Evolutionary conservation across 2,113 vertebrate genomes (phyloP), one percentile per base, ranked within the genome.

Genomic region (Irena cyanogastra): DNA sequence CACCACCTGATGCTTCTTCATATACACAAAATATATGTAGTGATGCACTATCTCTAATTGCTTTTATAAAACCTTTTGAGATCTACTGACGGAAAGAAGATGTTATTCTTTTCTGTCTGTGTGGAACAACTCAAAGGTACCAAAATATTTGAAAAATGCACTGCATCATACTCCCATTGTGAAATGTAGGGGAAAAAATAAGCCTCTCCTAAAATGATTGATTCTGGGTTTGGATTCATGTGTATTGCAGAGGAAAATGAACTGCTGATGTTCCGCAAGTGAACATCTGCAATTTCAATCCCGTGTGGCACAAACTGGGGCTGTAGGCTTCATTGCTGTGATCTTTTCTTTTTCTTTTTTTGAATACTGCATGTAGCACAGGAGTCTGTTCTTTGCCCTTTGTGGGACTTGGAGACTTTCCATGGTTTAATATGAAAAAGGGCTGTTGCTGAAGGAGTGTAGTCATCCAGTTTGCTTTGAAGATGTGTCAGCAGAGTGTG

Each of bases 341-440:
- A 90, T 90, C 83, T 87, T 93, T 95, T 72, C 68, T 83, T 68
- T 63, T 91, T 60, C 69, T 63, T 41, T 71, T 71, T 89, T 88
- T 50, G 50, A 91, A 89, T 70, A 70, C 20, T 23, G 24, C 60
- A 10, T 72, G 23, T 61, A 89, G 76, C 11, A 65, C 23, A 96
- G 84, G 90, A 71, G 61, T 92, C 47, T 3, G 89, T 96, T 92
- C 83, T 87, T 79, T 74, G 84, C 91, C 63, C 68, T 85, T 93
- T 96, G 78, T 85, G 93, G 89, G 93, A 68, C 87, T 95, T 97
- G 97, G 97, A 96, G 87, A 49, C 75, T 71, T 28, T 95, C 97
- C 95, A 92, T 16, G 5, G 64, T 86, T 94, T 97, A 95, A 97
- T 97, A 94, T 83, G 89, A 89, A 96, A 95, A 97, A 96, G 95